Evolutionary conservation across 2,797 vertebrate species (phyloP).

Genomic region (Falco naumanni): DNA sequence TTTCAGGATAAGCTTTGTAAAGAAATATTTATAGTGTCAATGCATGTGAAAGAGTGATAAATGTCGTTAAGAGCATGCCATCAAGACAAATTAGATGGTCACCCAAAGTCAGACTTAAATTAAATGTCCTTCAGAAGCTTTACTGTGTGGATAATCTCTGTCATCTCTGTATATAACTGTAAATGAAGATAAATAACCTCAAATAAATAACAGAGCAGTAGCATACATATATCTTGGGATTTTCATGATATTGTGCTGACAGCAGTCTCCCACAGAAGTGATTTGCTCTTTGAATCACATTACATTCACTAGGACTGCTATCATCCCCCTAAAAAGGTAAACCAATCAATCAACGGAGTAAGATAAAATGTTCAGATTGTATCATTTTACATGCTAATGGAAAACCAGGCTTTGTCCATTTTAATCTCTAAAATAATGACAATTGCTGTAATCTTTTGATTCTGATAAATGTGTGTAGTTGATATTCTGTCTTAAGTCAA

Average conservation of each 20-base stretch:
- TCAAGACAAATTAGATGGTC: not conserved
- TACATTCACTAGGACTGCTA: not conserved
- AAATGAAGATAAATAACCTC: not conserved
- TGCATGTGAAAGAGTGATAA: not conserved
- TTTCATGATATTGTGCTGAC: not conserved
- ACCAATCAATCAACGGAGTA: not conserved
- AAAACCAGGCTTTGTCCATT: not conserved
- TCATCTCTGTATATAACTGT: not conserved
- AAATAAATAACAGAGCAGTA: not conserved
- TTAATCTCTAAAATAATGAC: not conserved
- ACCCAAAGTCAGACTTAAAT: not conserved
- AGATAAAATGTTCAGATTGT: not conserved
- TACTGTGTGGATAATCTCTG: not conserved
- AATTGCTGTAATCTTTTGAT: not conserved
- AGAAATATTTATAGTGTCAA: not conserved
- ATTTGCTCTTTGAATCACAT: not conserved
- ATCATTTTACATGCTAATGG: not conserved
- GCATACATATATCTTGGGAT: not conserved
- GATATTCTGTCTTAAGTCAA: not conserved
- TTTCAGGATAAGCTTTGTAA: not conserved
- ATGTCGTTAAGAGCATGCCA: not conserved
- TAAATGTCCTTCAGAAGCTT: not conserved
- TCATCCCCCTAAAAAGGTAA: not conserved
- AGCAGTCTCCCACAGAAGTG: not conserved
- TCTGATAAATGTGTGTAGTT: not conserved